A percentile compares a stretch with the other conserved stretches of the same genome.
Conservation (phyloP, 2,113 vertebrate species). For the Heptranchias perlo region DNA sequence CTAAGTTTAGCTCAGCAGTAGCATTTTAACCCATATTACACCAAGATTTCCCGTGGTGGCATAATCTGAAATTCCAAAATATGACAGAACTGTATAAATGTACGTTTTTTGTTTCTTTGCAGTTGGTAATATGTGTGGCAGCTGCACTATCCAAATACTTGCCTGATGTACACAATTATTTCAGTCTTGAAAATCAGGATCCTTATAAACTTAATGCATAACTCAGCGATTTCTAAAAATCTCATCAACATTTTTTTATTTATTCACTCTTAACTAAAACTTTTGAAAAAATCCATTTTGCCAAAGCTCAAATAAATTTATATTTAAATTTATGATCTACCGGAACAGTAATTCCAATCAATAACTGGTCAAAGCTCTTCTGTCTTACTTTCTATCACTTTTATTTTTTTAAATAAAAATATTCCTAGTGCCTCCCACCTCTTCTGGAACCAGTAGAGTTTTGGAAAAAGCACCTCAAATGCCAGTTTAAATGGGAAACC, state of each 20-base stretch:
- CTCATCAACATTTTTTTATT: neutral
- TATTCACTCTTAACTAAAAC: neutral
- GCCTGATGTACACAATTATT: neutral
- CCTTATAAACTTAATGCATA: neutral
- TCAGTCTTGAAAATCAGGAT: neutral
- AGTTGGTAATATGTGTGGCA: neutral
- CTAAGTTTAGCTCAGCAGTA: neutral
- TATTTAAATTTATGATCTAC: neutral
- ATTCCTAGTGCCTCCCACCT: neutral
- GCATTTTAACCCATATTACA: neutral
- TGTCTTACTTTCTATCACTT: neutral
- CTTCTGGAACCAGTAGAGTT: neutral
- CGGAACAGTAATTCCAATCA: neutral
- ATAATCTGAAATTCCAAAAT: constrained; percentile 9
- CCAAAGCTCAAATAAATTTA: neutral
- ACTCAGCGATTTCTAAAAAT: neutral
- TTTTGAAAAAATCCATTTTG: neutral
- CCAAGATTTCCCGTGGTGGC: neutral
- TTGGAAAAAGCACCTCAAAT: neutral
- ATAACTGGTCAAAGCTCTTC: neutral
- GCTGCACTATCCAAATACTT: neutral
- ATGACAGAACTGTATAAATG: neutral
- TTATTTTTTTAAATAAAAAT: neutral
- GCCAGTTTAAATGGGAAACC: neutral
- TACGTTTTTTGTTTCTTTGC: neutral